Conservation (phyloP, 2,888 invertebrate genomes). For the Antitype chi region DNA sequence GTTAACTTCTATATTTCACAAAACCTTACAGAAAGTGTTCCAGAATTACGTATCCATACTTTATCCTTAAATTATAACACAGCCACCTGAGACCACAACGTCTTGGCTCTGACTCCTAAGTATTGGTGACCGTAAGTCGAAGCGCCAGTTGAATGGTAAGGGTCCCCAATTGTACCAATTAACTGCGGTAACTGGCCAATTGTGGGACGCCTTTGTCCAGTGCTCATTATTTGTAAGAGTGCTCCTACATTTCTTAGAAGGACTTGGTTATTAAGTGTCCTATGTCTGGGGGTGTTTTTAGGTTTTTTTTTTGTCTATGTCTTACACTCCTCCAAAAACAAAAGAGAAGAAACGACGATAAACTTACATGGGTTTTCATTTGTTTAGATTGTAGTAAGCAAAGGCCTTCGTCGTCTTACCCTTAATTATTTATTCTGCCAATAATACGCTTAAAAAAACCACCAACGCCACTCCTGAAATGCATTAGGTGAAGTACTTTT, state of each 20-base stretch:
- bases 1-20: not conserved
- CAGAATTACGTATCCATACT: not conserved
- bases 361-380: not conserved
- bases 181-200: constrained; percentile 43
- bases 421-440: not conserved
- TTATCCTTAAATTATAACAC: not conserved
- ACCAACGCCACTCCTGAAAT: not conserved
- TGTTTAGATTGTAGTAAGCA: not conserved
- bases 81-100: not conserved
- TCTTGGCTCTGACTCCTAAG: constrained; percentile 19
- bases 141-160: constrained; percentile 35
- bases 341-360: too few species aligned
- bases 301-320: not conserved
- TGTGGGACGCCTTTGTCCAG: constrained; percentile 51
- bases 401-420: not conserved
- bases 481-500: not conserved
- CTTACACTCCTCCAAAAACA: too few species aligned
- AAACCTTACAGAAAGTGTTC: not conserved
- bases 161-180: constrained; percentile 56
- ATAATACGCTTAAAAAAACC: not conserved
- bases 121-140: constrained; percentile 24
- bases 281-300: not conserved
- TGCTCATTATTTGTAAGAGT: constrained; percentile 46
- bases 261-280: constrained; percentile 12
- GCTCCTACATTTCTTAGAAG: constrained; percentile 11